Percentiles rank a stretch among this genome's conserved stretches.
Evolutionary conservation across 2,888 invertebrate genomes (phyloP).

Genomic region (Oeneis ivallda): DNA sequence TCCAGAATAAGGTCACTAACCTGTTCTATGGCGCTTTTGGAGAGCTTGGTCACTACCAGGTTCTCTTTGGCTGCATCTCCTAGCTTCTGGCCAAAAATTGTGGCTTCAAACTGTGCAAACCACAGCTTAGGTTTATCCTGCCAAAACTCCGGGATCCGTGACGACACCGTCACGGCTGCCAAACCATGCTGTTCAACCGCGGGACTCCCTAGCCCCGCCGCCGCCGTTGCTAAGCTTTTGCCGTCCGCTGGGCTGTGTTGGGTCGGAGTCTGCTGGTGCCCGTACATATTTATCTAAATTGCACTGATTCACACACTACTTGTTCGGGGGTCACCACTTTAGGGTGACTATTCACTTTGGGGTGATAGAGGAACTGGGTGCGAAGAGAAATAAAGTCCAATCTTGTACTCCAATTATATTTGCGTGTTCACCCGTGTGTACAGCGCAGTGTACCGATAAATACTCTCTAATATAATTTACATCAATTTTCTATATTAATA

Average conservation of each 20-base stretch:
- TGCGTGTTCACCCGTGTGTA: too few relatives aligned
- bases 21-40: background rate
- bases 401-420: too few relatives aligned
- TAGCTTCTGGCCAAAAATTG: background rate
- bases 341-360: too few relatives aligned
- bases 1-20: background rate
- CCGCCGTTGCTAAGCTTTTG: background rate
- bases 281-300: background rate
- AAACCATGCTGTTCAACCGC: background rate
- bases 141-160: conserved; percentile 1
- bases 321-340: background rate
- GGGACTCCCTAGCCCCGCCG: background rate
- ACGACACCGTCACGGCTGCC: background rate
- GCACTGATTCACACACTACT: background rate
- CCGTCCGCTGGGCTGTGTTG: background rate
- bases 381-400: too few relatives aligned
- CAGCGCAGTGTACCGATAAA: too few relatives aligned
- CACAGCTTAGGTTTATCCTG: background rate
- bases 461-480: too few relatives aligned
- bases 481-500: too few relatives aligned
- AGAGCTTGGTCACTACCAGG: background rate
- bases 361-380: too few relatives aligned
- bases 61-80: background rate
- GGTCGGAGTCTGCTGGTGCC: background rate
- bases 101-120: background rate